Percentiles rank a stretch among this genome's conserved stretches.
phyloP scores from a whole-genome alignment of 2,113 vertebrate genomes.

The Amphiprion percula region DNA sequence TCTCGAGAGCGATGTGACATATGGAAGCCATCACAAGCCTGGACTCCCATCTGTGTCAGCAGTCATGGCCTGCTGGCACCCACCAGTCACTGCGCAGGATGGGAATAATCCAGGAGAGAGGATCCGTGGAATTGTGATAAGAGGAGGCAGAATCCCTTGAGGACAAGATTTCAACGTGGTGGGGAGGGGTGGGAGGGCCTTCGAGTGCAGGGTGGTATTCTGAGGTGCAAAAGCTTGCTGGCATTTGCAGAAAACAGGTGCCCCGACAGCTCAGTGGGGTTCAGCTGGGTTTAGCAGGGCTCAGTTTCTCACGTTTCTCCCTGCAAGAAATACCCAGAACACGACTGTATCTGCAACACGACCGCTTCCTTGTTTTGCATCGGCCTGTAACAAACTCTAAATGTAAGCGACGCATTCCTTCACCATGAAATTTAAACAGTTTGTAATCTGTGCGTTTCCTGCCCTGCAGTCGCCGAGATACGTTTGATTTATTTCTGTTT shows the following conservation, averaged over 20 bases:
- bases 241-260: constrained; percentile 83
- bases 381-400: constrained; percentile 36
- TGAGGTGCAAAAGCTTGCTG: constrained; percentile 67
- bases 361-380: constrained; percentile 45
- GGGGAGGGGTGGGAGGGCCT: constrained; percentile 28
- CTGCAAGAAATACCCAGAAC: constrained; percentile 37
- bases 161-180: constrained; percentile 41
- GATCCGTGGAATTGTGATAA: constrained; percentile 75
- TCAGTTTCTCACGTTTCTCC: constrained; percentile 66
- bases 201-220: constrained; percentile 35
- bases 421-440: constrained; percentile 51
- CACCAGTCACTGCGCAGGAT: constrained; percentile 75
- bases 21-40: constrained; percentile 83
- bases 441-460: constrained; percentile 40
- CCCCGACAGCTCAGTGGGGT: constrained; percentile 56
- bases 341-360: constrained; percentile 15
- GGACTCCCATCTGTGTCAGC: constrained; percentile 81
- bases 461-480: constrained; percentile 6
- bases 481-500: constrained; percentile 70
- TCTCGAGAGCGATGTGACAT: constrained; percentile 73
- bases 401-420: constrained; percentile 59
- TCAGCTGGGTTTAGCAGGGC: constrained; percentile 58
- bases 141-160: constrained; percentile 68
- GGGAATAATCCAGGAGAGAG: constrained; percentile 80
- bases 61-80: constrained; percentile 79